Evolutionary conservation across 2,888 invertebrate species (phyloP), one percentile per base, ranked within the genome.

Genomic region (Sphaerophoria taeniata): DNA sequence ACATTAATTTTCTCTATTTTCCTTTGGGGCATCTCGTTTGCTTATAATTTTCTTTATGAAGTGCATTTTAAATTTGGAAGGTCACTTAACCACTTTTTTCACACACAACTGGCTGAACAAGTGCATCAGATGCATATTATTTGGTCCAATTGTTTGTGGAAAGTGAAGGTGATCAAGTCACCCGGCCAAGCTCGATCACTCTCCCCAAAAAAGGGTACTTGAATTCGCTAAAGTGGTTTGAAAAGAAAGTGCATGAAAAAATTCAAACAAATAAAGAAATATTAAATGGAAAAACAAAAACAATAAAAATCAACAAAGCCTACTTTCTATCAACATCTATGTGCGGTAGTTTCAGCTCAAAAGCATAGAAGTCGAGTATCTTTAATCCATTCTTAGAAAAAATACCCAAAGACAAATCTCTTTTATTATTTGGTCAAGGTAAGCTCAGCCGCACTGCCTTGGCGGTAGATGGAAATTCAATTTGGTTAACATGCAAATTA

Each of bases 401-500:
- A 34, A 14, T 36, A 36, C 14, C 24, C 24, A 24, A 4, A 12
- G 12, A 47, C n/a, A 49, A 49, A n/a, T 33, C 47, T 63, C 24
- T 55, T 31, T 34, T 5, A 47, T 34, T 65, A 55, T 49, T 67
- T 67, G 67, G 67, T 53, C 67, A 67, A 67, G 67, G 67, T 53
- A 67, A 70, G 69, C 24, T 11, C 49, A n/a, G 49, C 60, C 45
- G 51, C 36, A 2, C 24, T 24, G 24, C 24, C 24, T 24, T 24
- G 24, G 24, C 24, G 24, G 39, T 31, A n/a, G 24, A 43, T 67
- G 79, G 55, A 80, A 75, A 79, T 80, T 75, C 55, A 74, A 55
- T 74, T 74, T 34, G 45, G 16, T 60, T 72, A 61, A 84, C 79
- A 79, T 84, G 79, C 67, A 72, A 84, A 84, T 84, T 76, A 69